A percentile compares a stretch with the other conserved stretches of the same genome.
Conservation (phyloP, 2,797 vertebrate genomes). For the Hipposideros larvatus region DNA sequence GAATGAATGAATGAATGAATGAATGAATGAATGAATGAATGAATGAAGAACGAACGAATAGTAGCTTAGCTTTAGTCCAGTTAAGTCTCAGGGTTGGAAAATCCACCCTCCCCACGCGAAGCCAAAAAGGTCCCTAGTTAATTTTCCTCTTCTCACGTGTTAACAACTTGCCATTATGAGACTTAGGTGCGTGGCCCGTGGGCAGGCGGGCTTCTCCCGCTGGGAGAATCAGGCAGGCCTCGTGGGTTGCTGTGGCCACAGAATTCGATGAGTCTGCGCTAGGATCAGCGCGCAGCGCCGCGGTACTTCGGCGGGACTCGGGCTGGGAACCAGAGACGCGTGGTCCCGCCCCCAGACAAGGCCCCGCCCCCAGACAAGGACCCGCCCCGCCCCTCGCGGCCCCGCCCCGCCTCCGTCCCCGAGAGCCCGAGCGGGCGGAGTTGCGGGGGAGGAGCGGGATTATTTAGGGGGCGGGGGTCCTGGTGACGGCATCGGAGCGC, state of each 20-base stretch:
- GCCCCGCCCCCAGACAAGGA: not conserved
- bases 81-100: not conserved
- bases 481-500: constrained; percentile 85
- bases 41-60: not conserved
- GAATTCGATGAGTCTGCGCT: fast-evolving
- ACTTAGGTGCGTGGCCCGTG: too few species aligned
- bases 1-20: not conserved
- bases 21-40: too few species aligned
- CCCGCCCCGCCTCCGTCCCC: constrained; percentile 3
- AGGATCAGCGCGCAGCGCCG: fast-evolving
- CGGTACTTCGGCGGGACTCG: fast-evolving
- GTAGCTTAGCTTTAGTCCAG: not conserved
- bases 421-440: constrained; percentile 25
- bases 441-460: constrained; percentile 62
- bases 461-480: constrained; percentile 74
- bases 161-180: not conserved
- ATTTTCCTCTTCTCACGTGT: not conserved
- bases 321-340: fast-evolving
- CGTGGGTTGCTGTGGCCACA: not conserved
- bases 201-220: not conserved
- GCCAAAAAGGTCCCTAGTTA: not conserved
- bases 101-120: not conserved
- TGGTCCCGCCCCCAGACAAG: fast-evolving
- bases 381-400: not conserved
- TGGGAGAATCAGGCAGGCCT: not conserved